These are phyloP conservation scores for Poecilus cupreus DNA, from an alignment of 2,888 invertebrate species.

Conservation along the genomic window DNA sequence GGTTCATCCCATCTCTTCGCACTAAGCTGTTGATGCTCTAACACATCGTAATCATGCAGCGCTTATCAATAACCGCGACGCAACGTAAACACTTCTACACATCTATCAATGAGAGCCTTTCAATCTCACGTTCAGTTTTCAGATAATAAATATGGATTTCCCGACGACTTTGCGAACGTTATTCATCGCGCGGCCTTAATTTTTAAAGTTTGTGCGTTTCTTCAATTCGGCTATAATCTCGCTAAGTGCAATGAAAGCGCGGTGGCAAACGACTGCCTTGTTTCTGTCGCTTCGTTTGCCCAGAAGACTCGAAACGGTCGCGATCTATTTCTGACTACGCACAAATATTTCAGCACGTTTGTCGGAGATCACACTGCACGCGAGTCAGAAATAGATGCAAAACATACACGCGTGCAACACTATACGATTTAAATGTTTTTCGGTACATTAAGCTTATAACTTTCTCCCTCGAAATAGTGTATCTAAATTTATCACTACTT, in stretches of 20 bases:
- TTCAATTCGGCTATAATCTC: slow-evolving; percentile 49
- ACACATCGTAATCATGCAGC: slow-evolving; percentile 46
- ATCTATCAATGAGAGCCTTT: not conserved
- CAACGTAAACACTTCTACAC: slow-evolving; percentile 36
- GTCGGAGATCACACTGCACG: slow-evolving; percentile 48
- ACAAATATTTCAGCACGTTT: slow-evolving; percentile 57
- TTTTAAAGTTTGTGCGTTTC: slow-evolving; percentile 38
- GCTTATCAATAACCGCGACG: slow-evolving; percentile 10
- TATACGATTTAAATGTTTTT: slow-evolving; percentile 51
- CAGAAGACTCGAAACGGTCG: slow-evolving; percentile 23
- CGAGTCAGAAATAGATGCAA: slow-evolving; percentile 50
- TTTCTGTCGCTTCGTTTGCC: not conserved
- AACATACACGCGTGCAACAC: slow-evolving; percentile 53
- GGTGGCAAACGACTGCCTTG: slow-evolving; percentile 32
- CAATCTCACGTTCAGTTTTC: not conserved
- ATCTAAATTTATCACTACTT: slow-evolving; percentile 50
- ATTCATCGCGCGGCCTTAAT: slow-evolving; percentile 22
- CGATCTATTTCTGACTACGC: slow-evolving; percentile 55
- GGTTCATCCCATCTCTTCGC: slow-evolving; percentile 52
- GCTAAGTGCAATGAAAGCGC: slow-evolving; percentile 51
- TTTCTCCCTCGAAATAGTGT: slow-evolving; percentile 43
- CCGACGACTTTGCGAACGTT: not conserved
- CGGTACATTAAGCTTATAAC: slow-evolving; percentile 49
- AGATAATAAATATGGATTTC: not conserved
- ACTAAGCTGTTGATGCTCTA: slow-evolving; percentile 37